Evolutionary conservation across 2,797 vertebrate genomes (phyloP).

Genomic region (Xiphophorus birchmanni): DNA sequence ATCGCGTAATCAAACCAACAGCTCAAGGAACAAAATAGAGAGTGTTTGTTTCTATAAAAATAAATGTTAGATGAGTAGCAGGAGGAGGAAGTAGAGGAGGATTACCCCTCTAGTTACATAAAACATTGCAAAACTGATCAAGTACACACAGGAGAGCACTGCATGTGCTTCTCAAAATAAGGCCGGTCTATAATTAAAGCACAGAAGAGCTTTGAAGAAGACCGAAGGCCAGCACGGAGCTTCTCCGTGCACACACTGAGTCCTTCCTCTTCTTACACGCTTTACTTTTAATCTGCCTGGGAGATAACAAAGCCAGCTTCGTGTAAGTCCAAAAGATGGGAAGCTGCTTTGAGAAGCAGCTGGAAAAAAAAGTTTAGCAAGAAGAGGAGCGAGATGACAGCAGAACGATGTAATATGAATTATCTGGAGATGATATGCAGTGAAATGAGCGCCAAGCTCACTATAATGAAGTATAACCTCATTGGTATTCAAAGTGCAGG

Average conservation of each 20-base stretch:
- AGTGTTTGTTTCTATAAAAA: conserved; percentile 39
- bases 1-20: conserved; percentile 30
- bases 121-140: conserved; percentile 46
- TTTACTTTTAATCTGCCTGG: conserved; percentile 70
- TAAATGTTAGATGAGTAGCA: conserved; percentile 37
- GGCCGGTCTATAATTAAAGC: conserved; percentile 65
- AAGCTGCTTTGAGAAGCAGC: conserved; percentile 49
- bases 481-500: conserved; percentile 56
- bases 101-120: conserved; percentile 44
- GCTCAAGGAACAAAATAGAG: conserved; percentile 28
- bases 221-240: conserved; percentile 49
- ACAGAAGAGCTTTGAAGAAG: conserved; percentile 45
- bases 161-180: conserved; percentile 37
- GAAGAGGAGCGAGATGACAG: conserved; percentile 32
- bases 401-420: conserved; percentile 56
- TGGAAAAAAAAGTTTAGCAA: conserved; percentile 37
- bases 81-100: conserved; percentile 28
- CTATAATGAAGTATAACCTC: conserved; percentile 39
- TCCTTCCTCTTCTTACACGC: conserved; percentile 52
- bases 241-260: conserved; percentile 33
- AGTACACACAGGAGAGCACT: conserved; percentile 41
- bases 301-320: conserved; percentile 62
- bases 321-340: conserved; percentile 43
- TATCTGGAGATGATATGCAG: conserved; percentile 54
- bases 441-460: conserved; percentile 44